Evolutionary conservation across 2,113 vertebrate species (phyloP).

Genomic region (Oxyruncus cristatus): DNA sequence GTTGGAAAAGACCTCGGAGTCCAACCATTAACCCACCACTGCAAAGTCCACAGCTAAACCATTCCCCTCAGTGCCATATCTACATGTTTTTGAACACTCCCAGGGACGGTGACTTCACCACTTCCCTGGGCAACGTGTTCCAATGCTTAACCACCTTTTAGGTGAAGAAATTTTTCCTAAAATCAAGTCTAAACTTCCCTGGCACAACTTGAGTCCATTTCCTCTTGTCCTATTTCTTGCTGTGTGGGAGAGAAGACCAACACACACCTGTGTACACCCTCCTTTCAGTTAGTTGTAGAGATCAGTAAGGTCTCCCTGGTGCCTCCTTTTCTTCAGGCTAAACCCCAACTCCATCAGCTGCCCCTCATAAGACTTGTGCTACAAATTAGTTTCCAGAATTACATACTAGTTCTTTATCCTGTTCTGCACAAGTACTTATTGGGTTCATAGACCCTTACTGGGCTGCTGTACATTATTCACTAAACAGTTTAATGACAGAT

Average conservation of each 20-base stretch:
- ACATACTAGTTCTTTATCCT: not conserved
- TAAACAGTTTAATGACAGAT: not conserved
- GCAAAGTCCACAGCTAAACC: not conserved
- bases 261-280: not conserved
- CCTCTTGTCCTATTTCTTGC: not conserved
- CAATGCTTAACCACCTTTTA: not conserved
- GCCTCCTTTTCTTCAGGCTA: not conserved
- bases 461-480: not conserved
- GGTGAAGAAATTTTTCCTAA: not conserved
- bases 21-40: not conserved
- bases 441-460: not conserved
- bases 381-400: not conserved
- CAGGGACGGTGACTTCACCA: not conserved
- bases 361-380: not conserved
- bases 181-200: not conserved
- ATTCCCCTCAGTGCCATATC: not conserved
- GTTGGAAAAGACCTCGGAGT: not conserved
- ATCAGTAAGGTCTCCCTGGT: not conserved
- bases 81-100: not conserved
- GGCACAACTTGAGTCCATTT: fast-evolving
- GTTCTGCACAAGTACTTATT: not conserved
- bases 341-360: not conserved
- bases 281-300: not conserved
- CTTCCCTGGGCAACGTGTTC: not conserved
- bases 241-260: not conserved